These are phyloP conservation scores for Drosophila colorata DNA, from an alignment of 2,888 invertebrate species.

Conservation along the genomic window DNA sequence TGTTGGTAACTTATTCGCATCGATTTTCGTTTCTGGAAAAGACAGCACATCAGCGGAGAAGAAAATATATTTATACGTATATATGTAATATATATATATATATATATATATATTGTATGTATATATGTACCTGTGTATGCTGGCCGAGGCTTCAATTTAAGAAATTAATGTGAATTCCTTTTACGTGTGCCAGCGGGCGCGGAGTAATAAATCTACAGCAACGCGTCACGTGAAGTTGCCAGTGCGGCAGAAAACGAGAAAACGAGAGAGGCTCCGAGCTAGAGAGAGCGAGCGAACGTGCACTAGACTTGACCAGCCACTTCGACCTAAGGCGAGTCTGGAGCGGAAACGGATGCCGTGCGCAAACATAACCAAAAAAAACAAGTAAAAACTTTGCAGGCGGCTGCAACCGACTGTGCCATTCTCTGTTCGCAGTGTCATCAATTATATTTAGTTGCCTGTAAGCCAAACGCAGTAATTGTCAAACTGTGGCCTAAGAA, in stretches of 20 bases:
- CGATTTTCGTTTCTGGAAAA: slow-evolving; percentile 35
- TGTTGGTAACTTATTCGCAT: slow-evolving; percentile 43
- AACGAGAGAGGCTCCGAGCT: neutral
- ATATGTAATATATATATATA: neutral
- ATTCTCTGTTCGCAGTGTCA: neutral
- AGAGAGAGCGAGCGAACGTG: neutral
- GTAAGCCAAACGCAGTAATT: too few relatives aligned
- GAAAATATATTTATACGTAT: slow-evolving; percentile 1
- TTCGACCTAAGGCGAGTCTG: slow-evolving; percentile 44
- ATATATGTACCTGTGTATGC: slow-evolving; percentile 4
- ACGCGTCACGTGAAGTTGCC: slow-evolving; percentile 44
- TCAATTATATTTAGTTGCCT: too few relatives aligned
- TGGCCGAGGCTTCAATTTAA: slow-evolving; percentile 60
- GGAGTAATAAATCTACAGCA: slow-evolving; percentile 62
- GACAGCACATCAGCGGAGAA: slow-evolving; percentile 10
- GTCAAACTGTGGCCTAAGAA: too few relatives aligned
- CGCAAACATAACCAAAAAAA: slow-evolving; percentile 51
- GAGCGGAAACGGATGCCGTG: slow-evolving; percentile 62
- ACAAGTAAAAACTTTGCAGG: neutral
- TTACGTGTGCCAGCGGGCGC: slow-evolving; percentile 45
- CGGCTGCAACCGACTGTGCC: neutral
- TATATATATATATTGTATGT: neutral
- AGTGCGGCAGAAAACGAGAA: neutral
- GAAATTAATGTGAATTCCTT: slow-evolving; percentile 70
- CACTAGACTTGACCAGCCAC: slow-evolving; percentile 24